Conservation (phyloP, 1,140 invertebrate genomes). For the Babylonia areolata region DNA sequence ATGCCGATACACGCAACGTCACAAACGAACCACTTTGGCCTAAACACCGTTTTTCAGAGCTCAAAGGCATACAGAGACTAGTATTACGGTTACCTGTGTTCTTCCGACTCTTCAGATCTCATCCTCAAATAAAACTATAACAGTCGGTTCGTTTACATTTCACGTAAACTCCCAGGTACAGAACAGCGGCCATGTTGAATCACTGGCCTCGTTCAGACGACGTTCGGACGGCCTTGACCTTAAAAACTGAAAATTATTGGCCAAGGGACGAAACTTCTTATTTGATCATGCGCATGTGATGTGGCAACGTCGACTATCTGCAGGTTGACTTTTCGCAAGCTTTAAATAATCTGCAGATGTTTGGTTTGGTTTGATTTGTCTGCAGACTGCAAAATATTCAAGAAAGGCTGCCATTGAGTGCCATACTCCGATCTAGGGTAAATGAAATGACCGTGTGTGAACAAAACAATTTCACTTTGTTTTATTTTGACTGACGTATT, state of each 20-base stretch:
- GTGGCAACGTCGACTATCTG: not conserved
- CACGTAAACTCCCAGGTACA: not conserved
- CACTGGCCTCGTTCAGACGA: not conserved
- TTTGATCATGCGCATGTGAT: not conserved
- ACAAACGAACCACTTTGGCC: too few species aligned
- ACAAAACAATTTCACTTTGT: too few species aligned
- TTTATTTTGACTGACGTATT: too few species aligned
- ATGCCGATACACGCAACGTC: too few species aligned
- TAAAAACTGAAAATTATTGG: not conserved
- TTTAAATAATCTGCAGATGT: too few species aligned
- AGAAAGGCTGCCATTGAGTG: not conserved
- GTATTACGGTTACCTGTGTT: not conserved
- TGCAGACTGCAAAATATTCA: not conserved
- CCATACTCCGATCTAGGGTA: not conserved
- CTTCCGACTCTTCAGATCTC: not conserved
- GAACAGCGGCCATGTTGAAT: constrained; percentile 8
- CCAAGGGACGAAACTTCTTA: constrained; percentile 1
- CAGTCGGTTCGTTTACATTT: not conserved
- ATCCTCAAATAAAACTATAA: not conserved
- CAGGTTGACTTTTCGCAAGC: too few species aligned
- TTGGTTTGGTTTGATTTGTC: not conserved
- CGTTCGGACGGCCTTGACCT: constrained; percentile 1
- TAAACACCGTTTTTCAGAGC: too few species aligned
- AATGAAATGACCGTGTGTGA: too few species aligned
- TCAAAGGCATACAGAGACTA: too few species aligned